These are phyloP conservation scores for Xyliphius kryptos DNA, from an alignment of 2,113 vertebrate genomes.

Conservation along the genomic window DNA sequence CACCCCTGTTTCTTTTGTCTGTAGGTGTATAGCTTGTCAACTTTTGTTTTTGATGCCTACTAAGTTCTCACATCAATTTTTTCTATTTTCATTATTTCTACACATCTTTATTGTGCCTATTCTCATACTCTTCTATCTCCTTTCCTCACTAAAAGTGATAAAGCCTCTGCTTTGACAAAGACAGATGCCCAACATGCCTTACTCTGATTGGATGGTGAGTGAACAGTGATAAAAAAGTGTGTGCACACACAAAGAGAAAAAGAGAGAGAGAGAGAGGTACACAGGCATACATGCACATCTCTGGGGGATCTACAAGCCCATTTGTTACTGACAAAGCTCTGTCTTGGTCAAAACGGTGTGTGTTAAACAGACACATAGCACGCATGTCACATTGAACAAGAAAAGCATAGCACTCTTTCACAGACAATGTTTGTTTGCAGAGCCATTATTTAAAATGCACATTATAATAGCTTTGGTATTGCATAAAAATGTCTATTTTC, in stretches of 20 bases:
- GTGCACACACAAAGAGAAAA: too few species aligned
- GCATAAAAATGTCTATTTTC: slow-evolving; percentile 10
- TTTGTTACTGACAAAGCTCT: slow-evolving; percentile 19
- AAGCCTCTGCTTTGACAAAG: slow-evolving; percentile 36
- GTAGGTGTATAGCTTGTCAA: background rate
- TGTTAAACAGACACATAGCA: slow-evolving; percentile 13
- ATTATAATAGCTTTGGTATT: slow-evolving; percentile 9
- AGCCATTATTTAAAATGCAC: slow-evolving; percentile 13
- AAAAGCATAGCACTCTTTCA: slow-evolving; percentile 15
- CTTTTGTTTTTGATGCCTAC: background rate
- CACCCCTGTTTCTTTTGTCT: background rate
- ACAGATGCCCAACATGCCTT: slow-evolving; percentile 37
- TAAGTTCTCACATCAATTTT: background rate
- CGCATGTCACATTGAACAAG: slow-evolving; percentile 25
- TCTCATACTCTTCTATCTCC: slow-evolving; percentile 16
- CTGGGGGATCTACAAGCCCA: slow-evolving; percentile 25
- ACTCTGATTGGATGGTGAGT: slow-evolving; percentile 35
- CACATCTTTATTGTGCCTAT: background rate
- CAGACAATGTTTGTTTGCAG: background rate
- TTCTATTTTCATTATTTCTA: slow-evolving; percentile 3
- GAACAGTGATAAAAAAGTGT: slow-evolving; percentile 13
- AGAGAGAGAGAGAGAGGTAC: too few species aligned
- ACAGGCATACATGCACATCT: slow-evolving; percentile 9
- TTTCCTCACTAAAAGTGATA: slow-evolving; percentile 32
- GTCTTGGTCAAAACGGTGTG: slow-evolving; percentile 20